phyloP scores from a whole-genome alignment of 2,113 vertebrate genomes.

The Proteles cristata region DNA sequence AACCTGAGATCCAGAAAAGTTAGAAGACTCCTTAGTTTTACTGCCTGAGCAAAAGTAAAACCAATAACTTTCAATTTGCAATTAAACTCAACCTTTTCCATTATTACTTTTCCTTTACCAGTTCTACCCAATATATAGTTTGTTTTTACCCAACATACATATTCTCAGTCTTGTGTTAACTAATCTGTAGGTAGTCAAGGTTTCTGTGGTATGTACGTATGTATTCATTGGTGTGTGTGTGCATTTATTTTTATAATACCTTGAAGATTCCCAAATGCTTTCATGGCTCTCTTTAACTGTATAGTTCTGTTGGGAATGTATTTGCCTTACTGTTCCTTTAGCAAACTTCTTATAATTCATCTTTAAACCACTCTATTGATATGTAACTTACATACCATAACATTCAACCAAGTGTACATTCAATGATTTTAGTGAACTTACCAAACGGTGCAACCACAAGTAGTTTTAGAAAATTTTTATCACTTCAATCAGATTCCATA shows the following conservation, averaged over 20 bases:
- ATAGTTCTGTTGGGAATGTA: not conserved
- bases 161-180: not conserved
- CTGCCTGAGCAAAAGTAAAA: not conserved
- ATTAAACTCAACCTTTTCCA: not conserved
- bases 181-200: not conserved
- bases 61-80: not conserved
- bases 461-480: conserved; percentile 4
- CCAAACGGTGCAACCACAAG: not conserved
- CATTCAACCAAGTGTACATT: not conserved
- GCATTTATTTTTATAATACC: not conserved
- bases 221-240: not conserved
- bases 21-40: not conserved
- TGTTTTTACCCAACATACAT: not conserved
- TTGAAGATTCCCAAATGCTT: not conserved
- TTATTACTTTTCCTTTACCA: not conserved
- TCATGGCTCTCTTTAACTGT: not conserved
- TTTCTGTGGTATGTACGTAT: not conserved
- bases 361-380: not conserved
- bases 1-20: not conserved
- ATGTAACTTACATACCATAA: not conserved
- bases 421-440: not conserved
- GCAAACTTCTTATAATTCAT: not conserved
- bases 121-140: not conserved
- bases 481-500: not conserved
- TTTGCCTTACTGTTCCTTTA: not conserved